A percentile compares a stretch with the other conserved stretches of the same genome.
Conservation (phyloP, 1,140 invertebrate species). For the Mamestra configurata region DNA sequence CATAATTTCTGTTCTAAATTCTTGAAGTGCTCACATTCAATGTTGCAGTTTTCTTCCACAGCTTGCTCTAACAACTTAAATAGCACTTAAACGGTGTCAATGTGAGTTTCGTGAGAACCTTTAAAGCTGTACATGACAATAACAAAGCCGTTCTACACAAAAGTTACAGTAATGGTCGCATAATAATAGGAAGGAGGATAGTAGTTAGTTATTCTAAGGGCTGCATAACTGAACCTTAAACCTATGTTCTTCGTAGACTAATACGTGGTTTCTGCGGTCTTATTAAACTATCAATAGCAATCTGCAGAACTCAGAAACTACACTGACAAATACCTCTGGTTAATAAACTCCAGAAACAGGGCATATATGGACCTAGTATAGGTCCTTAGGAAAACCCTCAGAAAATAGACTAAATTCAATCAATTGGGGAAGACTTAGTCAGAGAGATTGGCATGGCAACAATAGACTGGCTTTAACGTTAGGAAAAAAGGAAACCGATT, state of each 20-base stretch:
- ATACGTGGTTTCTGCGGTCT: neutral
- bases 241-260: neutral
- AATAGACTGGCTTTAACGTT: neutral
- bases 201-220: neutral
- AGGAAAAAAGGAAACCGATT: constrained; percentile 7
- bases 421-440: neutral
- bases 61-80: constrained; percentile 1
- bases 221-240: neutral
- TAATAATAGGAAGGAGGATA: neutral
- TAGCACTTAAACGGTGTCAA: constrained; percentile 16
- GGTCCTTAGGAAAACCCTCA: neutral
- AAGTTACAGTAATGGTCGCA: constrained; percentile 14
- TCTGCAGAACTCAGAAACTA: too few species aligned
- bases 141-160: constrained; percentile 6
- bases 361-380: neutral
- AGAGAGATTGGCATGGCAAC: neutral
- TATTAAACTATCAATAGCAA: too few species aligned
- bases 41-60: constrained; percentile 6
- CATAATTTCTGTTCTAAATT: too few species aligned
- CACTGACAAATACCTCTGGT: too few species aligned
- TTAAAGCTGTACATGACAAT: constrained; percentile 30
- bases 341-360: too few species aligned
- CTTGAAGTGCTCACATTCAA: neutral
- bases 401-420: neutral
- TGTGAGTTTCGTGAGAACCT: constrained; percentile 30